Percentiles rank a stretch among this genome's conserved stretches.
Evolutionary conservation across 2,888 invertebrate species (phyloP).

Genomic region (Oxycera nigricornis): DNA sequence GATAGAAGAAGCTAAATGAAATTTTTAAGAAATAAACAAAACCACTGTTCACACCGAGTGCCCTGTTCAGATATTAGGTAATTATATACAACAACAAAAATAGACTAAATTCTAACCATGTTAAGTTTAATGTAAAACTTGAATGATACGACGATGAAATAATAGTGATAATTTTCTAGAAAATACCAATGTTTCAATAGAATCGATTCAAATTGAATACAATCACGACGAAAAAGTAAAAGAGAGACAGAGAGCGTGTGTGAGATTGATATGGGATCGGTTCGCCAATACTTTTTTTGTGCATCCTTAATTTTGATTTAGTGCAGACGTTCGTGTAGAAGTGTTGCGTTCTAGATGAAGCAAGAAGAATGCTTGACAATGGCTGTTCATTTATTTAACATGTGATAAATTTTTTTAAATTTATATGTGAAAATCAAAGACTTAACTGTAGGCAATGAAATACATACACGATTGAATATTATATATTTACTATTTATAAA

Average conservation of each 20-base stretch:
- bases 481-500: too few species aligned
- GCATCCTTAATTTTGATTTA: neutral
- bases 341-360: too few species aligned
- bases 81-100: conserved; percentile 22
- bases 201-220: too few species aligned
- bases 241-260: too few species aligned
- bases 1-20: neutral
- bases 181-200: conserved; percentile 28
- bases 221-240: too few species aligned
- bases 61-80: conserved; percentile 37
- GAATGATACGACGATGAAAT: neutral
- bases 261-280: neutral
- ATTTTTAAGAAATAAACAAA: neutral
- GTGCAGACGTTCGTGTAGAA: neutral
- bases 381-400: too few species aligned
- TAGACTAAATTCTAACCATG: conserved; percentile 26
- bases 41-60: conserved; percentile 32
- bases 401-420: too few species aligned
- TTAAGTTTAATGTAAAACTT: conserved; percentile 25
- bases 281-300: neutral
- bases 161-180: conserved; percentile 28
- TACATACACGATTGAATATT: too few species aligned
- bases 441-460: too few species aligned
- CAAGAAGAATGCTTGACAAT: too few species aligned
- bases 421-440: too few species aligned